Percentiles rank a stretch among this genome's conserved stretches.
Conservation (phyloP, 2,113 vertebrate genomes). For the Laterallus jamaicensis region DNA sequence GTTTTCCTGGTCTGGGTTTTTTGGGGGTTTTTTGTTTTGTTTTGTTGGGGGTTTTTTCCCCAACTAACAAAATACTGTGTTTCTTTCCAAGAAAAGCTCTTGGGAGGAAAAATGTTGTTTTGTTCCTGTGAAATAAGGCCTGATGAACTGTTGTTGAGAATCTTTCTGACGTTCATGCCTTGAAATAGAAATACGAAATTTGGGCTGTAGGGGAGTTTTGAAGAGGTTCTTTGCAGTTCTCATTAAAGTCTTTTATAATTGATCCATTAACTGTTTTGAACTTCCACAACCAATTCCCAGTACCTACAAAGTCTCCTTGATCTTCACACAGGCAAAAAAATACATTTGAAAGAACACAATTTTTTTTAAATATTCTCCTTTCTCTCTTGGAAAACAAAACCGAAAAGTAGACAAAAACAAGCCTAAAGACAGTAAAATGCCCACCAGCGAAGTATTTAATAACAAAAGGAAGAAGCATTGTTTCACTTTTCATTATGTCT, state of each 20-base stretch:
- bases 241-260: not conserved
- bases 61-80: not conserved
- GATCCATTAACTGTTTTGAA: not conserved
- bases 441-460: not conserved
- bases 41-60: not conserved
- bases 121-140: constrained; percentile 4
- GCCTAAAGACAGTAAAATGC: not conserved
- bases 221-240: not conserved
- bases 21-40: not conserved
- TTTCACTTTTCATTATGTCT: not conserved
- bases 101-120: constrained; percentile 25
- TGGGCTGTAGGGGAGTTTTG: not conserved
- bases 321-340: not conserved
- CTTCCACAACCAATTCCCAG: not conserved
- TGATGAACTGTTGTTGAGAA: constrained; percentile 3
- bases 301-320: not conserved
- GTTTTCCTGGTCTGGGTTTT: no score
- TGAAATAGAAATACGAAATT: not conserved
- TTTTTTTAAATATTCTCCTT: not conserved
- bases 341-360: not conserved
- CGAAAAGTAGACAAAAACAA: not conserved
- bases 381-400: not conserved
- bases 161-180: not conserved
- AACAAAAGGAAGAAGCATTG: not conserved
- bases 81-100: constrained; percentile 42